Percentiles rank a stretch among this genome's conserved stretches.
phyloP scores from a whole-genome alignment of 2,888 invertebrate species.

The Drosophila gaucha region DNA sequence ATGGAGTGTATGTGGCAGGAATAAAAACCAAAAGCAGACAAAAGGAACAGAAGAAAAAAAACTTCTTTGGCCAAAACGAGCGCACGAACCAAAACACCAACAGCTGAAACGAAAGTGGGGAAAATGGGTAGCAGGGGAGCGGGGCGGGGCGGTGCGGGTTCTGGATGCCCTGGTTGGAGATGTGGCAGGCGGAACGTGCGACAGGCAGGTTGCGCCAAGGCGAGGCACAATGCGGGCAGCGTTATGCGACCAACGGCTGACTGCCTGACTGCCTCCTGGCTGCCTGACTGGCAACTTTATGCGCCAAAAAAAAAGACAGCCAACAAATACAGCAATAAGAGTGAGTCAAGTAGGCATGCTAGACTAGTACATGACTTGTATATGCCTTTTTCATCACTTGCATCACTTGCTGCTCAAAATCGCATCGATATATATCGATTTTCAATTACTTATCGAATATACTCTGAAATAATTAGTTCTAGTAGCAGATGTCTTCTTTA shows the following conservation, averaged over 20 bases:
- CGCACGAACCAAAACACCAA: constrained; percentile 62
- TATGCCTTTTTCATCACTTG: neutral
- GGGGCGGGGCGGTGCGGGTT: too few species aligned
- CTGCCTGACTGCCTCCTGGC: constrained; percentile 27
- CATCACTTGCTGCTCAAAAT: too few species aligned
- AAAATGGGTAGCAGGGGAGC: neutral
- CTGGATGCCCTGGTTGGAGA: constrained; percentile 4
- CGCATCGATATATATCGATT: constrained; percentile 5
- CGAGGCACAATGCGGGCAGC: constrained; percentile 73
- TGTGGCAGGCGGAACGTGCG: constrained; percentile 2
- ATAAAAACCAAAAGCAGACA: constrained; percentile 63
- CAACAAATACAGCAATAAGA: constrained; percentile 13
- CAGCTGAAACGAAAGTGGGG: constrained; percentile 45
- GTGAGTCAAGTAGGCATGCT: neutral
- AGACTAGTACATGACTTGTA: neutral
- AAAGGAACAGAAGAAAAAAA: constrained; percentile 51
- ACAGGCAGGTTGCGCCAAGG: constrained; percentile 7
- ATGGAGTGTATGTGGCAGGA: constrained; percentile 36
- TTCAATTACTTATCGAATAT: neutral
- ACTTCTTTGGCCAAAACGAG: constrained; percentile 37
- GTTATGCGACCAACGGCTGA: constrained; percentile 58
- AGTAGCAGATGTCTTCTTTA: too few species aligned
- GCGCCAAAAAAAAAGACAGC: constrained; percentile 33
- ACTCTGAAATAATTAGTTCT: too few species aligned
- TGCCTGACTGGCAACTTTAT: constrained; percentile 53